phyloP scores from a whole-genome alignment of 2,113 vertebrate genomes.

The Piaya cayana region DNA sequence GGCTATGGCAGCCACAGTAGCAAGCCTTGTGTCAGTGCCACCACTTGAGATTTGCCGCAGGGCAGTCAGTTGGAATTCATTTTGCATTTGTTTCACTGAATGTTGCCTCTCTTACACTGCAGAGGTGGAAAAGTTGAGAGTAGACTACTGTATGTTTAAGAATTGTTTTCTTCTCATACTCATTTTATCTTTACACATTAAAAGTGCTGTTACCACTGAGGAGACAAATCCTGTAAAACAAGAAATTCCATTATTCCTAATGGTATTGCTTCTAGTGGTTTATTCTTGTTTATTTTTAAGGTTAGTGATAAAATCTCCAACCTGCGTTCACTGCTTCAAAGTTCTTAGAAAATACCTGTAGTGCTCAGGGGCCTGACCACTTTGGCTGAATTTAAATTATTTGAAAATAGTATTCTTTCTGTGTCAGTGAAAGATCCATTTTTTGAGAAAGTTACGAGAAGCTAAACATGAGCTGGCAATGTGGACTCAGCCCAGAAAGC shows the following conservation, averaged over 20 bases:
- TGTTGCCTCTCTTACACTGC: neutral
- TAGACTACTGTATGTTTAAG: neutral
- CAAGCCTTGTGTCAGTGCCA: conserved; percentile 13
- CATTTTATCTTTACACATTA: neutral
- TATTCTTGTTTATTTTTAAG: conserved; percentile 8
- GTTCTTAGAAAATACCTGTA: neutral
- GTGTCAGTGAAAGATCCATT: conserved; percentile 9
- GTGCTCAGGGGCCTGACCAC: neutral
- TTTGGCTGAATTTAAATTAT: conserved; percentile 28
- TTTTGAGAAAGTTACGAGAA: conserved; percentile 13
- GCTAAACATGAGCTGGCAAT: too few species aligned
- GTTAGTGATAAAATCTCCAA: neutral
- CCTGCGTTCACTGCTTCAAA: neutral
- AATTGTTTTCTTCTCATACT: neutral
- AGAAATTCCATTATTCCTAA: neutral
- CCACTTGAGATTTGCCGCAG: conserved; percentile 15
- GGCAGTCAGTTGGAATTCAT: conserved; percentile 33
- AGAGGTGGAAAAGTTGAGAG: neutral
- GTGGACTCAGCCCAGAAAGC: too few species aligned
- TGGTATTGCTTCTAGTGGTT: neutral
- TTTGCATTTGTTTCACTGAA: conserved; percentile 30
- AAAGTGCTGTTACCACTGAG: neutral
- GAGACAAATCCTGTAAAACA: neutral
- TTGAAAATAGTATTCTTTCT: conserved; percentile 29
- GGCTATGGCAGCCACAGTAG: neutral